Conservation (phyloP, 2,888 invertebrate species). For the Meganola albula region DNA sequence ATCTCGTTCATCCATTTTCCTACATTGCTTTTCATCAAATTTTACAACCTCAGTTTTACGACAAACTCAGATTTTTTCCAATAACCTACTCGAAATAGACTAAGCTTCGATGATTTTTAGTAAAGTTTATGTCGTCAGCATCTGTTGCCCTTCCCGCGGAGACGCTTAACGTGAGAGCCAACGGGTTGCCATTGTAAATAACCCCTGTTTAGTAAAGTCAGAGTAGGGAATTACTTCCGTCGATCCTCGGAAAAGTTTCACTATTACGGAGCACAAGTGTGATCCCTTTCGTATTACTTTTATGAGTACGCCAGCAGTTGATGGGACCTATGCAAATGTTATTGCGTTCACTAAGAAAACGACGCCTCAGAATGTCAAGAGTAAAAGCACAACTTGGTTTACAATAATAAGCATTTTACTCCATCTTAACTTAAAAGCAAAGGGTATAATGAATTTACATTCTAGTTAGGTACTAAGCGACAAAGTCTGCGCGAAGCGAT, state of each 20-base stretch:
- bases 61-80: conserved; percentile 5
- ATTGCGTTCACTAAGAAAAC: conserved; percentile 56
- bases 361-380: conserved; percentile 31
- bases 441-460: too few relatives aligned
- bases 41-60: too few relatives aligned
- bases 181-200: conserved; percentile 43
- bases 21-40: too few relatives aligned
- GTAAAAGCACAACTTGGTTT: too few relatives aligned
- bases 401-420: too few relatives aligned
- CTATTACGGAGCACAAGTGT: conserved; percentile 54
- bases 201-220: conserved; percentile 44
- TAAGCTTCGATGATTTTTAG: conserved; percentile 15
- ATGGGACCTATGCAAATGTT: conserved; percentile 69
- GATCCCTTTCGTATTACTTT: conserved; percentile 65
- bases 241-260: conserved; percentile 54
- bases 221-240: conserved; percentile 53
- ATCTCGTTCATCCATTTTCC: too few relatives aligned
- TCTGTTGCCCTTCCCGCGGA: conserved; percentile 29
- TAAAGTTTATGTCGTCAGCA: conserved; percentile 30
- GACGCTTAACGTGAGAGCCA: conserved; percentile 31
- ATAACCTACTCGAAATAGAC: conserved; percentile 11
- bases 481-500: conserved; percentile 39
- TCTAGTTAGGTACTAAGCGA: too few relatives aligned
- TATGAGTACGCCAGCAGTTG: conserved; percentile 59
- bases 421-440: too few relatives aligned